Percentiles rank a stretch among this genome's conserved stretches.
These are phyloP conservation scores for Ptilonorhynchus violaceus DNA, from an alignment of 2,113 vertebrate species.

Conservation along the genomic window DNA sequence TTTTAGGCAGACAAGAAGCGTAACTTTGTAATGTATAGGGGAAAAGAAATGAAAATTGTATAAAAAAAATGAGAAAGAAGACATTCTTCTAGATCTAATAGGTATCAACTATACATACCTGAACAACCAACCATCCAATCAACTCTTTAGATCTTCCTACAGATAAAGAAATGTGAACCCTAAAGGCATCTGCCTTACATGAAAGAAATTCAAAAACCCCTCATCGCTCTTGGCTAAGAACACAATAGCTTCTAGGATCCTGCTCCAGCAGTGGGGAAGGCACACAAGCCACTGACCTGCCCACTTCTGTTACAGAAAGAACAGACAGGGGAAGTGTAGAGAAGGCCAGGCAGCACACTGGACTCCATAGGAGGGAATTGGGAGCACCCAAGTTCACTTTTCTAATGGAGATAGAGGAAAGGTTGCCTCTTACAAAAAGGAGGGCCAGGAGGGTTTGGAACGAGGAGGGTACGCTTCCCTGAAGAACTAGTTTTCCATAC, in stretches of 20 bases:
- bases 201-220: neutral
- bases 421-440: neutral
- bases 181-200: neutral
- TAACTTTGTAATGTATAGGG: neutral
- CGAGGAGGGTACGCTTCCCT: neutral
- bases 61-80: neutral
- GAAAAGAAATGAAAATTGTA: neutral
- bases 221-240: neutral
- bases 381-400: neutral
- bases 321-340: fast-evolving
- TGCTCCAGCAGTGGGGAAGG: neutral
- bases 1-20: neutral
- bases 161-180: neutral
- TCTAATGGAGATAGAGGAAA: neutral
- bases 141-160: neutral
- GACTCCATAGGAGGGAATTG: fast-evolving
- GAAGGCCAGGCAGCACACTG: neutral
- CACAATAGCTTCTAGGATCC: neutral
- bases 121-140: neutral
- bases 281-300: neutral
- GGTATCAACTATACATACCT: neutral
- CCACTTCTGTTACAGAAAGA: neutral
- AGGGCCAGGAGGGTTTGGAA: neutral
- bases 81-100: neutral
- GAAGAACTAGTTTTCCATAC: neutral